Evolutionary conservation across 2,888 invertebrate species (phyloP).

Genomic region (Galerucella calmariensis): DNA sequence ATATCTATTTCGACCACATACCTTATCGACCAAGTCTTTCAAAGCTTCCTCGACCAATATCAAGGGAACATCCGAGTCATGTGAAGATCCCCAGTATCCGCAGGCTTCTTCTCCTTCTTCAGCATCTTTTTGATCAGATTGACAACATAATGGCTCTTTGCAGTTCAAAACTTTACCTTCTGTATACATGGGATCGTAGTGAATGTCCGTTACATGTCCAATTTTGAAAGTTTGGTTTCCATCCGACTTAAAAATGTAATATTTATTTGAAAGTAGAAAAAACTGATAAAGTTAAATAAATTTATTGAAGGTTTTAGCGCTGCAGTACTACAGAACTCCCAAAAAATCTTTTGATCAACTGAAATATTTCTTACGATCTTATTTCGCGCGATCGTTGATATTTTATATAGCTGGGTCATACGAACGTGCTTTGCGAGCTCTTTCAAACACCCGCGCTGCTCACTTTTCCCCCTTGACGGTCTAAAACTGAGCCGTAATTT

Average conservation of each 20-base stretch:
- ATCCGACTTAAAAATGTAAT: constrained; percentile 23
- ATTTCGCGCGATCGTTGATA: too few species aligned
- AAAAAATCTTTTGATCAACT: too few species aligned
- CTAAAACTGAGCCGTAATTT: too few species aligned
- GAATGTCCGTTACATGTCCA: constrained; percentile 82
- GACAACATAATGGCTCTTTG: constrained; percentile 83
- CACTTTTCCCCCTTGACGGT: too few species aligned
- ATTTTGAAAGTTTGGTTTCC: constrained; percentile 58
- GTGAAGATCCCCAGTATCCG: constrained; percentile 72
- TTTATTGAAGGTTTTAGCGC: too few species aligned
- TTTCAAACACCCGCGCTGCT: too few species aligned
- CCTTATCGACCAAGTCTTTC: constrained; percentile 23
- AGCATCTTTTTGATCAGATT: constrained; percentile 69
- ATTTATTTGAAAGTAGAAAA: neutral
- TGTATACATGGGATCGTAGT: constrained; percentile 81
- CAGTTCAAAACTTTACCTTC: constrained; percentile 77
- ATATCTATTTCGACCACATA: constrained; percentile 28
- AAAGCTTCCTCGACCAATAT: constrained; percentile 67
- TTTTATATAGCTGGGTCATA: too few species aligned
- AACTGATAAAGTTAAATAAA: too few species aligned
- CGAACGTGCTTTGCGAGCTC: too few species aligned
- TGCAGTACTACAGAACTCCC: too few species aligned
- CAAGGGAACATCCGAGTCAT: constrained; percentile 68
- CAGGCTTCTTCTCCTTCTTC: constrained; percentile 62
- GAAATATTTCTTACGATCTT: too few species aligned